Conservation (phyloP, 92 coral and sea anemone genomes). For the Chrysogorgia sp. region DNA sequence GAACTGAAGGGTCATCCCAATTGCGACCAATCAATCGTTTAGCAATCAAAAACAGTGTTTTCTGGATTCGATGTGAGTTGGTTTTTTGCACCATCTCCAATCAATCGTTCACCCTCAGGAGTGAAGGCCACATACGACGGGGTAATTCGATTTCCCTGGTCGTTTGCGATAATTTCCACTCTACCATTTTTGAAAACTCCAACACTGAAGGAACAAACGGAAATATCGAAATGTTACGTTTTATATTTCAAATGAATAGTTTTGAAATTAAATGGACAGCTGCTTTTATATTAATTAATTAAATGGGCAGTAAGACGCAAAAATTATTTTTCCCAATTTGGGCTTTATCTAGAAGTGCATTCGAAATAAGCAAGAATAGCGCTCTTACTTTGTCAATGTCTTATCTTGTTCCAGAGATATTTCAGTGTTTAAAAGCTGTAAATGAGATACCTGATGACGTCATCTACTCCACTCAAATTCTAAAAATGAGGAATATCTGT, state of each 20-base stretch:
- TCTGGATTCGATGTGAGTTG: constrained; percentile 99
- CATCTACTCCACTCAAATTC: no score
- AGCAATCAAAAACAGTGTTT: constrained; percentile 90
- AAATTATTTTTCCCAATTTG: no score
- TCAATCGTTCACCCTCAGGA: constrained; percentile 92
- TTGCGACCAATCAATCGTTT: constrained; percentile 92
- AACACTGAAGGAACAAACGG: constrained; percentile 71
- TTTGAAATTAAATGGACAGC: constrained; percentile 15
- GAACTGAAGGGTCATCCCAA: constrained; percentile 94
- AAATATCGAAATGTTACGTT: background rate
- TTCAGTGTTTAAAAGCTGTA: no score
- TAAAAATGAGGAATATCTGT: no score
- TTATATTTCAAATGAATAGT: background rate
- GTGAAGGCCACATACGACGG: constrained; percentile 99
- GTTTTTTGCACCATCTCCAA: constrained; percentile 99
- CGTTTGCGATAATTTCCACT: constrained; percentile 98
- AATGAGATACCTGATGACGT: no score
- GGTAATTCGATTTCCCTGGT: constrained; percentile 97
- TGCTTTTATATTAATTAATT: no score
- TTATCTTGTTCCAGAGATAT: no score
- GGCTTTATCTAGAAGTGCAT: no score
- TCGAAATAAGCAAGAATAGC: no score
- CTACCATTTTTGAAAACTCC: constrained; percentile 98
- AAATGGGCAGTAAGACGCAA: no score
- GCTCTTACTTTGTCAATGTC: no score